Percentiles rank a stretch among this genome's conserved stretches.
phyloP scores from a whole-genome alignment of 2,797 vertebrate species.

The Argentina silus region DNA sequence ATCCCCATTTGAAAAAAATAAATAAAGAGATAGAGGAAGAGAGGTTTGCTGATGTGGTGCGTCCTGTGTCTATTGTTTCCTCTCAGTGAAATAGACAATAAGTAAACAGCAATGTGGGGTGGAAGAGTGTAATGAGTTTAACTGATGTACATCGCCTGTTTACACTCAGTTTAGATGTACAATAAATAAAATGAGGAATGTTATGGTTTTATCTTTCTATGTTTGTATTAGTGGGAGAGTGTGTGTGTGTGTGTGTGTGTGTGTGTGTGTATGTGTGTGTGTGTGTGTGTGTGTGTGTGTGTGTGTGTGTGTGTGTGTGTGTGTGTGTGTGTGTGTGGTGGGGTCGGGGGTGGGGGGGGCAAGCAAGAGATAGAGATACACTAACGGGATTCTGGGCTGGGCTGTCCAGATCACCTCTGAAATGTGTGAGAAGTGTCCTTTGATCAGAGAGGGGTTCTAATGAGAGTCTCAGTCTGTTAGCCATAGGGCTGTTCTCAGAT shows the following conservation, averaged over 20 bases:
- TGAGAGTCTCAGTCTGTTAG: constrained; percentile 13
- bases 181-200: constrained; percentile 23
- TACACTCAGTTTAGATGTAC: constrained; percentile 30
- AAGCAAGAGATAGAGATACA: too few relatives aligned
- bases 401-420: not conserved
- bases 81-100: constrained; percentile 57
- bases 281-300: not conserved
- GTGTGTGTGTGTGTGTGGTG: too few relatives aligned
- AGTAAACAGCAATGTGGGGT: constrained; percentile 43
- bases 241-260: constrained; percentile 3
- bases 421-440: not conserved
- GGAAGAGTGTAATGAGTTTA: constrained; percentile 64
- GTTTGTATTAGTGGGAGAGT: too few relatives aligned
- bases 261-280: constrained; percentile 8
- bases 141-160: constrained; percentile 55
- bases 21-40: too few relatives aligned
- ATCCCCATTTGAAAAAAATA: too few relatives aligned
- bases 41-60: constrained; percentile 12
- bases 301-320: constrained; percentile 7
- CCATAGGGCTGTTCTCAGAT: constrained; percentile 13
- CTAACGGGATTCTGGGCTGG: too few relatives aligned
- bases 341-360: not conserved
- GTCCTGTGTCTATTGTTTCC: constrained; percentile 25
- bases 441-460: constrained; percentile 16
- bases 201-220: constrained; percentile 26